A percentile compares a stretch with the other conserved stretches of the same genome.
Evolutionary conservation across 2,113 vertebrate genomes (phyloP).

Genomic region (Anser cygnoides): DNA sequence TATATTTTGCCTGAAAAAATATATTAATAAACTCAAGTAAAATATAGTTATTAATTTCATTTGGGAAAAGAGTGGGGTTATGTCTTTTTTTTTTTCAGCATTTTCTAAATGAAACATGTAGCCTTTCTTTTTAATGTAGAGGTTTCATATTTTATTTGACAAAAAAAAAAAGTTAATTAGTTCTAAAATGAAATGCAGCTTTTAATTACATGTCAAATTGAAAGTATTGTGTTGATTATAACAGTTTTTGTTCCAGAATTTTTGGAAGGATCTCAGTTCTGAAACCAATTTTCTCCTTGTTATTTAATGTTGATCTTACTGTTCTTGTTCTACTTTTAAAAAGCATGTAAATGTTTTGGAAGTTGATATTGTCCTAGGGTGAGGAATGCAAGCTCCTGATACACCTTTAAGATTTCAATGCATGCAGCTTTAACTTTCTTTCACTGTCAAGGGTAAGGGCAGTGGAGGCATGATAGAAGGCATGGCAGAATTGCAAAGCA

Average conservation of each 20-base stretch:
- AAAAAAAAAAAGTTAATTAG: not conserved
- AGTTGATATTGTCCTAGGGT: not conserved
- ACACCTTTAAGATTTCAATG: not conserved
- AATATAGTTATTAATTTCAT: not conserved
- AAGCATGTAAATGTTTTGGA: not conserved
- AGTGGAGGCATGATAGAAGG: not conserved
- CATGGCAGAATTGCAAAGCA: not conserved
- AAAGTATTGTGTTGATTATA: conserved; percentile 19
- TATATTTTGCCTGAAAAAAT: not conserved
- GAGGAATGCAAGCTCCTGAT: not conserved
- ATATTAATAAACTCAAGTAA: not conserved
- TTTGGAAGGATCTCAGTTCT: not conserved
- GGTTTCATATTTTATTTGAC: not conserved
- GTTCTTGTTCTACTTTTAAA: not conserved
- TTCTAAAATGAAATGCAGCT: not conserved
- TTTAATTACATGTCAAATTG: conserved; percentile 23
- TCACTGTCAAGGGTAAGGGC: not conserved
- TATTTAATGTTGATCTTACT: not conserved
- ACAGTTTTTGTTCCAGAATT: not conserved
- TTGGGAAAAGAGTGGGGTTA: not conserved
- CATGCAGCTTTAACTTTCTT: not conserved
- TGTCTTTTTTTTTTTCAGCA: not conserved
- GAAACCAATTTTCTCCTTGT: conserved; percentile 4
- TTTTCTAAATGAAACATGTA: not conserved
- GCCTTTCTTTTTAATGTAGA: not conserved